Percentiles rank a stretch among this genome's conserved stretches.
Evolutionary conservation across 2,797 vertebrate genomes (phyloP).

Genomic region (Pelochelys cantorii): DNA sequence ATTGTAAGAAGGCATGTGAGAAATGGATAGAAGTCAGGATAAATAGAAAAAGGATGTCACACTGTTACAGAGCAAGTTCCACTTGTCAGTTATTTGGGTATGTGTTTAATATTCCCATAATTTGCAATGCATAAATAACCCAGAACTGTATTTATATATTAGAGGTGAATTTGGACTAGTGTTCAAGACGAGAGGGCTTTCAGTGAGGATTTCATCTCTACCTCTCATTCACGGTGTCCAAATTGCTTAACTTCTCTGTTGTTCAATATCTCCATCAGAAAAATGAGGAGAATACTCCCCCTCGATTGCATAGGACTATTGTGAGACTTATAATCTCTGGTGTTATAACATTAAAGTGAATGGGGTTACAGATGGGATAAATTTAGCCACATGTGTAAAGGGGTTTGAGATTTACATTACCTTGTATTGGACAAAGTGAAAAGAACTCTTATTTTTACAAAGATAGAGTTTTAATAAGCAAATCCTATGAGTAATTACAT

Average conservation of each 20-base stretch:
- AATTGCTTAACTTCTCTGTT: neutral
- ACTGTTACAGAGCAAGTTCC: neutral
- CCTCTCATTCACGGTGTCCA: neutral
- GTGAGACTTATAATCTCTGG: neutral
- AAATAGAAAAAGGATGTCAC: neutral
- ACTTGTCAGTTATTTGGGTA: neutral
- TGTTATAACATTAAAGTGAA: neutral
- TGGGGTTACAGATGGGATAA: neutral
- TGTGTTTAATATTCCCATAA: accelerated
- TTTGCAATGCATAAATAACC: neutral
- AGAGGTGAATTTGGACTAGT: neutral
- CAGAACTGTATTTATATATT: neutral
- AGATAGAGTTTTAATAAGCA: slow-evolving; percentile 50
- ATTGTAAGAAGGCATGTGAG: neutral
- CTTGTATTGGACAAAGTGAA: no score
- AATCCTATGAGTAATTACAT: slow-evolving; percentile 42
- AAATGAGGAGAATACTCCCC: neutral
- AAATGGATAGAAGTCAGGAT: neutral
- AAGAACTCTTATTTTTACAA: neutral
- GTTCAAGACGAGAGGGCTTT: neutral
- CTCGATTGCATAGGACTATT: neutral
- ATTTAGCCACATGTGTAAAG: neutral
- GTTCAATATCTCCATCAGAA: neutral
- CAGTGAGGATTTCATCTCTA: neutral
- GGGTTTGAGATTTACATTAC: neutral